Evolutionary conservation across 2,113 vertebrate genomes (phyloP), one percentile per base, ranked within the genome.

Genomic region (Actinemys pallida): DNA sequence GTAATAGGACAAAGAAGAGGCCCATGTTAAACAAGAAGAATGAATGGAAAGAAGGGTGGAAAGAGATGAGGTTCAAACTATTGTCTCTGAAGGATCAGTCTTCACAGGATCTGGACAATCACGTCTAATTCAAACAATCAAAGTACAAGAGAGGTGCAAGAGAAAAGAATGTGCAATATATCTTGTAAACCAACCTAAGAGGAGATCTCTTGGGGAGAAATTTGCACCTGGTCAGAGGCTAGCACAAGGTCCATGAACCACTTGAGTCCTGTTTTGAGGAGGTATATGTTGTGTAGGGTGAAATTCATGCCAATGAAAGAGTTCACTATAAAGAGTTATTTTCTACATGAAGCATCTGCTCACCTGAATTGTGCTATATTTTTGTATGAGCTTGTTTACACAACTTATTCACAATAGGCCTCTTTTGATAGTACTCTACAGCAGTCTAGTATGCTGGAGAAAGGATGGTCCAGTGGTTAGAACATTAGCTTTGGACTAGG

Each of bases 41-140:
- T 16, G 0, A 83, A 93, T 27, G 1, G 1, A 57, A 95, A 87
- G 3, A 56, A 54, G 3, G 27, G 59, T 4, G 39, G 47, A 90
- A 52, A 62, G 0, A 72, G 93, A 62, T 6, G 10, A 52, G 80
- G 0, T 54, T 8, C 65, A 27, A 81, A 0, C 2, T 76, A 1
- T 80, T 42, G 16, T 0, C 0, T 50, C 81, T 87, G 10, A 80
- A 90, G 17, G 47, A 80, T 84, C 4, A 47, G 53, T 50, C 9
- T 24, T 79, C 53, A 17, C 0, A 0, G 1, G 4, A 79, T 1
- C 9, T 91, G 84, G 54, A 1, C 0, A 35, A n/a, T 9, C 54
- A 87, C 12, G 0, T 59, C 25, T 90, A 35, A 82, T 10, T 7
- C 1, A 84, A 24, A 89, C 0, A 52, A 39, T 39, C 65, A 20